Evolutionary conservation across 2,113 vertebrate genomes (phyloP).

Genomic region (Nothobranchius furzeri): DNA sequence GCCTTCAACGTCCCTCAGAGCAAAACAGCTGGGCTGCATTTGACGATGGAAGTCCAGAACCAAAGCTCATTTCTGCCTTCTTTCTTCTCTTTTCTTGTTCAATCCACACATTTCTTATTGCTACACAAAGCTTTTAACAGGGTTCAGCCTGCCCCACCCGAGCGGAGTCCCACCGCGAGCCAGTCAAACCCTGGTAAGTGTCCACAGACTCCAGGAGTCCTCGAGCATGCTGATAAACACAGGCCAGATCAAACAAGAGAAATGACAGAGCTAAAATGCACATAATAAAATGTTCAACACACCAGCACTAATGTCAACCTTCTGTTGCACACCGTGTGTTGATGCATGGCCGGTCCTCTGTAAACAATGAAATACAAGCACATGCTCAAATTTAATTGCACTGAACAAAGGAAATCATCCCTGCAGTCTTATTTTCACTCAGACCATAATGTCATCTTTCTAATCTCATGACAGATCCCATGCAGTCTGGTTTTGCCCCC

Average conservation of each 20-base stretch:
- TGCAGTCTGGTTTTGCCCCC: constrained; percentile 45
- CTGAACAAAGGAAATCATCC: constrained; percentile 6
- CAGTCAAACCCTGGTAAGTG: constrained; percentile 80
- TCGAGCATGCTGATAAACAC: constrained; percentile 13
- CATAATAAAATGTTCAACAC: constrained; percentile 35
- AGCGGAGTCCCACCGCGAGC: constrained; percentile 65
- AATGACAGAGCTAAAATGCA: constrained; percentile 15
- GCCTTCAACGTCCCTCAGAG: constrained; percentile 33
- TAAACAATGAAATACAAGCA: constrained; percentile 14
- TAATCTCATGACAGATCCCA: constrained; percentile 52
- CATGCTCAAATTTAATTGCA: constrained; percentile 9
- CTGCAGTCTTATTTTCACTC: neutral
- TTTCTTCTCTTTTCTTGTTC: constrained; percentile 10
- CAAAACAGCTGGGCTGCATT: constrained; percentile 61
- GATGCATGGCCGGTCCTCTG: constrained; percentile 8
- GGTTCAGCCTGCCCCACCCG: constrained; percentile 70
- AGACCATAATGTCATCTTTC: constrained; percentile 38
- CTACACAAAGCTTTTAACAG: constrained; percentile 76
- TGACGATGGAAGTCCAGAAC: constrained; percentile 41
- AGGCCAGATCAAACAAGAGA: constrained; percentile 41
- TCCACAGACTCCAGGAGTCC: constrained; percentile 41
- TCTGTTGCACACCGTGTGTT: constrained; percentile 32
- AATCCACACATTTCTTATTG: constrained; percentile 60
- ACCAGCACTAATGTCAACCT: constrained; percentile 48
- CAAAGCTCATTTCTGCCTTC: constrained; percentile 19